Base-by-base conservation (phyloP, 2,797 vertebrate genomes). In the Sebastes itinus region DNA sequence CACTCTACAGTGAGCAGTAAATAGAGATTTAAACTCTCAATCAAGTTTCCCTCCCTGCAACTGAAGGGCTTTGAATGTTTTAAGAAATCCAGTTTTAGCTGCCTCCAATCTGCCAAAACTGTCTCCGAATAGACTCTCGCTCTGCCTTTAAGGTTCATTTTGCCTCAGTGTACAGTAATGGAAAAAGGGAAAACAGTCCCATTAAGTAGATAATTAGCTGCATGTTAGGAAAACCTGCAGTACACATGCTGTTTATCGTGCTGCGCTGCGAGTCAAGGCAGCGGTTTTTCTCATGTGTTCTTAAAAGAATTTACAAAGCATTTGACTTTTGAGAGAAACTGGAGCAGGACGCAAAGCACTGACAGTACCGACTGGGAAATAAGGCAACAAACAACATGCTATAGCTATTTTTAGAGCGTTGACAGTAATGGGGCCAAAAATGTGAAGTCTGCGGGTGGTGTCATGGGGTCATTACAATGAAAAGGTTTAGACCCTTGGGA, bases 131-230 rank as follows among this genome's bases (percentile, higher is more conserved):
- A 71, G 64, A 78, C 67, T 73, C 56, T 69, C 33, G 1, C 65
- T 74, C 27, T 72, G 73, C 33, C 70, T 84, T 67, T 65, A 58
- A 66, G 76, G 30, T 75, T 75, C n/a, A 28, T 38, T 87, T 75
- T 72, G 66, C 54, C 58, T 80, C 58, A 77, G 76, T 73, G 68
- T 88, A 80, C 78, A 85, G 83, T 85, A 76, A 88, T 80, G 85
- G 89, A 90, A 87, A 90, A 82, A 81, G 59, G 38, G 75, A 72
- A 88, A 90, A 85, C 75, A 33, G 80, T 80, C 82, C 75, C 63
- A 83, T 88, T 87, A 85, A 80, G 76, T 32, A 78, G 80, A 70
- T 83, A 87, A 88, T 90, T 81, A 90, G 73, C 76, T 71, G 61
- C 82, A 83, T 74, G 81, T 81, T 73, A 58, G 70, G 73, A 72